Conservation (phyloP, 2,888 invertebrate species). For the Melinaea menophilus region DNA sequence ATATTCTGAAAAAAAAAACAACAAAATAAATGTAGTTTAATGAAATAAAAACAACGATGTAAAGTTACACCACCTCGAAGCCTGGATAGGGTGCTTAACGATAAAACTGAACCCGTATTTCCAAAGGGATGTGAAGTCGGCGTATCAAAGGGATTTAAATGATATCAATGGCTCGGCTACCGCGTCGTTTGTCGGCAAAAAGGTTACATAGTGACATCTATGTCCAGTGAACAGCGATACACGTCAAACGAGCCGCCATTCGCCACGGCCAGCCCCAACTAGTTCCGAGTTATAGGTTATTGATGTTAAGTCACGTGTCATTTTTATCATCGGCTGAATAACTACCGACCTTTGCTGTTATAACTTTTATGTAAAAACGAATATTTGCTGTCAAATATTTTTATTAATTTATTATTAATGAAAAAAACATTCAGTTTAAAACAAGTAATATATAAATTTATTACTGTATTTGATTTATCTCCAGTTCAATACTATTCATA, state of each 20-base stretch:
- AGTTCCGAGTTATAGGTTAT: constrained; percentile 9
- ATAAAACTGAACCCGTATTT: constrained; percentile 17
- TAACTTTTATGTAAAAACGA: not conserved
- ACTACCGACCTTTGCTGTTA: not conserved
- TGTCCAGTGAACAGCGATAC: constrained; percentile 59
- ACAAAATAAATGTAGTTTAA: not conserved
- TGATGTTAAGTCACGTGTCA: constrained; percentile 55
- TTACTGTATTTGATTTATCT: too few species aligned
- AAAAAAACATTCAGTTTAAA: too few species aligned
- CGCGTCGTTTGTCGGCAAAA: constrained; percentile 65
- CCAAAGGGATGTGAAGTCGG: constrained; percentile 56
- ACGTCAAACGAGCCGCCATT: constrained; percentile 62
- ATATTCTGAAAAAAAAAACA: not conserved
- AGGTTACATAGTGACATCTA: constrained; percentile 46
- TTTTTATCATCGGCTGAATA: constrained; percentile 16
- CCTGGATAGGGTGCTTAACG: not conserved
- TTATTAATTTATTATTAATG: not conserved
- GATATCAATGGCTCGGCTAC: constrained; percentile 74
- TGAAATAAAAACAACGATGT: not conserved
- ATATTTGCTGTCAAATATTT: not conserved
- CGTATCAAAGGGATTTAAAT: constrained; percentile 69
- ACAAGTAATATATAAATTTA: too few species aligned
- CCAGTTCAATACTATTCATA: too few species aligned
- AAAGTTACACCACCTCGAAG: not conserved
- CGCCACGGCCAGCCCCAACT: constrained; percentile 33